A percentile compares a stretch with the other conserved stretches of the same genome.
Conservation (phyloP, 2,113 vertebrate species). For the Rhagologus leucostigma region DNA sequence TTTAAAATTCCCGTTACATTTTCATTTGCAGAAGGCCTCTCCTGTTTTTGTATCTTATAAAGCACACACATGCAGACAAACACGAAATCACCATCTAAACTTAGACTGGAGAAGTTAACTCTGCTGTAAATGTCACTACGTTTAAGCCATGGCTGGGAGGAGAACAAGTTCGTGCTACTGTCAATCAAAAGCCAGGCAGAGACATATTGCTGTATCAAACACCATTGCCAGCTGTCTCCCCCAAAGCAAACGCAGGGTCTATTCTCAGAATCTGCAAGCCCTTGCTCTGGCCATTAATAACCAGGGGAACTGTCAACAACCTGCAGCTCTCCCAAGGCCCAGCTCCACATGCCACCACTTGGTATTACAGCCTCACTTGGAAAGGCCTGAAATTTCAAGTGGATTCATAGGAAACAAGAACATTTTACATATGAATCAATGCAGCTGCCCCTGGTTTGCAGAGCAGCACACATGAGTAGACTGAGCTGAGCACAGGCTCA, state of each 20-base stretch:
- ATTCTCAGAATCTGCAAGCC: slow-evolving; percentile 26
- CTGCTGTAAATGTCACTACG: slow-evolving; percentile 59
- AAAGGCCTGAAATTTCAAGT: background rate
- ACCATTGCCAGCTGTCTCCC: slow-evolving; percentile 64
- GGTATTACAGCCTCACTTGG: background rate
- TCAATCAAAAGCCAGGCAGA: slow-evolving; percentile 54
- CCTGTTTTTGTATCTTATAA: background rate
- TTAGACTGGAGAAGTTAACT: slow-evolving; percentile 5
- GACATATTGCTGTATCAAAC: slow-evolving; percentile 6
- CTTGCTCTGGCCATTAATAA: slow-evolving; percentile 37
- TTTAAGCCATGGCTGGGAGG: background rate
- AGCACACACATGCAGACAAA: background rate
- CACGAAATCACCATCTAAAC: slow-evolving; percentile 47
- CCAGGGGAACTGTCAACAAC: background rate
- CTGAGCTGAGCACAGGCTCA: fast-evolving
- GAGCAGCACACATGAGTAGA: fast-evolving
- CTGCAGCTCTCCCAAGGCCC: background rate
- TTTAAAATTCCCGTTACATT: background rate
- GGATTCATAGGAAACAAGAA: background rate
- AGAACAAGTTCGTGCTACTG: slow-evolving; percentile 18
- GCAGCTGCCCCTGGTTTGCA: background rate
- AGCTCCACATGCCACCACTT: background rate
- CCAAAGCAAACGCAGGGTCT: slow-evolving; percentile 33
- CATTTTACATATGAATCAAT: fast-evolving
- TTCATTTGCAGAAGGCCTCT: background rate